Percentiles rank a stretch among this genome's conserved stretches.
Evolutionary conservation across 2,888 invertebrate genomes (phyloP).

Genomic region (Deilephila elpenor): DNA sequence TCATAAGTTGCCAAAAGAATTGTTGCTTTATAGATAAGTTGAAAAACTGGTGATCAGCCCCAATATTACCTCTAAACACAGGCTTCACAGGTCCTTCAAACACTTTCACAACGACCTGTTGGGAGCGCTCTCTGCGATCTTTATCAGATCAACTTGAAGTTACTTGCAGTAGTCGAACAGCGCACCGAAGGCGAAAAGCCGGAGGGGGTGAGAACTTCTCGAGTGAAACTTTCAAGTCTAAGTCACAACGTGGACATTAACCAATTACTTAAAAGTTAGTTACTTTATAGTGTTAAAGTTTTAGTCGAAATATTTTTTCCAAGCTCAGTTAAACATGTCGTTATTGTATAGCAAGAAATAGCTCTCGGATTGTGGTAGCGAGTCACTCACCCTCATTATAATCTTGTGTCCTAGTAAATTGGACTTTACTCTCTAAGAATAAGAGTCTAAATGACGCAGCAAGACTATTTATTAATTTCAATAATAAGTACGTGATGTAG

Average conservation of each 20-base stretch:
- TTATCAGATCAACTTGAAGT: too few species aligned
- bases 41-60: too few species aligned
- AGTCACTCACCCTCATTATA: neutral
- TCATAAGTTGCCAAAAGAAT: too few species aligned
- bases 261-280: neutral
- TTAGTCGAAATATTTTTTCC: neutral
- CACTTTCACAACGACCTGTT: too few species aligned
- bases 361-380: neutral
- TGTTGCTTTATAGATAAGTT: too few species aligned
- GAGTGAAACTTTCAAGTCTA: neutral
- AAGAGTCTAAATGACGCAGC: neutral
- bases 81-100: too few species aligned
- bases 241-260: neutral
- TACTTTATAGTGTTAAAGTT: neutral
- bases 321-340: neutral
- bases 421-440: neutral
- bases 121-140: too few species aligned
- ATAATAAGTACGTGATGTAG: constrained; percentile 6
- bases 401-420: neutral
- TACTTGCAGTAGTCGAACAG: too few species aligned
- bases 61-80: too few species aligned
- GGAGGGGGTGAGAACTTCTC: neutral
- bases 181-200: too few species aligned
- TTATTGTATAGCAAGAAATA: constrained; percentile 3
- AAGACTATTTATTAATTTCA: constrained; percentile 3